These are phyloP conservation scores for Mirza zaza DNA, from an alignment of 2,113 vertebrate species.

Conservation along the genomic window DNA sequence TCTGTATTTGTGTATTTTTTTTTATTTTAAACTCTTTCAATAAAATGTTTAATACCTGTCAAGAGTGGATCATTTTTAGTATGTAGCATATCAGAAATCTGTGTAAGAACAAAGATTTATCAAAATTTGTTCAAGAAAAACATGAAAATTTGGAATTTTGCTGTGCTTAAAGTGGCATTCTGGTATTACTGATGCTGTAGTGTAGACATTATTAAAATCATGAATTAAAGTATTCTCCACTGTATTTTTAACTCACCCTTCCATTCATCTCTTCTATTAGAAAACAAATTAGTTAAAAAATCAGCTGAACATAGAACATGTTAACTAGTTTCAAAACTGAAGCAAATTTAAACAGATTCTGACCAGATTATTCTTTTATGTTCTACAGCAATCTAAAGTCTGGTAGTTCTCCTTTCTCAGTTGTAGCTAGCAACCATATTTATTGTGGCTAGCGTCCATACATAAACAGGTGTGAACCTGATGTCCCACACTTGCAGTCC, in stretches of 20 bases:
- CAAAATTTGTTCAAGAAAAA: not conserved
- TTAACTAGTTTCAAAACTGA: constrained; percentile 26
- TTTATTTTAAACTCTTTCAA: constrained; percentile 82
- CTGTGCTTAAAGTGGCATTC: not conserved
- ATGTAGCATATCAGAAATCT: constrained; percentile 3
- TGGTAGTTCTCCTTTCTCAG: not conserved
- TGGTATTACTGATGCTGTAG: not conserved
- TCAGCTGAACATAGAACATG: not conserved
- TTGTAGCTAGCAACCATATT: not conserved
- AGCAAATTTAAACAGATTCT: not conserved
- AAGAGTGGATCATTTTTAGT: constrained; percentile 40
- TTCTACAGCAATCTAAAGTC: not conserved
- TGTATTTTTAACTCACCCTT: not conserved
- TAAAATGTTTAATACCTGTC: constrained; percentile 83
- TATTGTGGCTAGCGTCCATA: not conserved
- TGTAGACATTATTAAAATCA: not conserved
- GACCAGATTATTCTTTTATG: not conserved
- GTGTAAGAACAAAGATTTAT: not conserved
- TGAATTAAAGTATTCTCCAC: not conserved
- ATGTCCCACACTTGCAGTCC: not conserved
- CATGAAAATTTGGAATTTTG: constrained; percentile 17
- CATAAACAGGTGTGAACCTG: not conserved
- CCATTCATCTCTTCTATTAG: not conserved
- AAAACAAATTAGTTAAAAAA: not conserved
- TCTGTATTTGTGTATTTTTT: constrained; percentile 82